Evolutionary conservation across 1,140 invertebrate genomes (phyloP).

Genomic region (Drosophila tristis): DNA sequence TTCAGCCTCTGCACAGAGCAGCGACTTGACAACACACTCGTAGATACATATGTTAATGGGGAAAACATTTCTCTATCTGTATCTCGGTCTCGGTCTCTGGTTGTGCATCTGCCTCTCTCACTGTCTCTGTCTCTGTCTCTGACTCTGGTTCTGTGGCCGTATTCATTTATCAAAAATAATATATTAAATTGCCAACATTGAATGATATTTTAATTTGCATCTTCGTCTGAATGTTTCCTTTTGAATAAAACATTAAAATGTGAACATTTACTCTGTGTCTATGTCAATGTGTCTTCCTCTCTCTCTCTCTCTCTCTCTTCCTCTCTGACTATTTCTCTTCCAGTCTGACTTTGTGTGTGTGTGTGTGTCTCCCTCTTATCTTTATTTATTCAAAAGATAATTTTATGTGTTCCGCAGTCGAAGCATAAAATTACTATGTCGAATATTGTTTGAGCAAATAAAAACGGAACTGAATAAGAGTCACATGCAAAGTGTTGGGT

Average conservation of each 20-base stretch:
- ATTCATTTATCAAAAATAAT: slow-evolving; percentile 83
- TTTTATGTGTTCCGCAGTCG: slow-evolving; percentile 83
- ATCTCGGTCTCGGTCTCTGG: not conserved
- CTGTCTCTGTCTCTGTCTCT: not conserved
- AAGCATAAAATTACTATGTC: slow-evolving; percentile 83
- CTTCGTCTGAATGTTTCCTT: slow-evolving; percentile 79
- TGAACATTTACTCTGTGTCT: slow-evolving; percentile 47
- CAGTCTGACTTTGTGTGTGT: not conserved
- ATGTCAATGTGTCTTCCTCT: slow-evolving; percentile 18
- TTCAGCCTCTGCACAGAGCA: not conserved
- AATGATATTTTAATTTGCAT: slow-evolving; percentile 83
- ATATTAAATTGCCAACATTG: slow-evolving; percentile 83
- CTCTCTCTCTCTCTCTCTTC: not conserved
- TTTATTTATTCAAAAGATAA: slow-evolving; percentile 83
- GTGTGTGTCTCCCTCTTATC: slow-evolving; percentile 68
- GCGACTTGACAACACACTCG: not conserved
- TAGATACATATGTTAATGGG: slow-evolving; percentile 47
- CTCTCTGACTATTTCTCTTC: not conserved
- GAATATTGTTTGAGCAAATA: slow-evolving; percentile 83
- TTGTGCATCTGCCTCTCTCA: slow-evolving; percentile 6
- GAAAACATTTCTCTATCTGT: slow-evolving; percentile 32
- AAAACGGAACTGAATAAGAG: slow-evolving; percentile 73
- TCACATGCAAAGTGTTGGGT: slow-evolving; percentile 67
- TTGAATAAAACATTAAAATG: slow-evolving; percentile 83
- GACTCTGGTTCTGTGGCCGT: slow-evolving; percentile 35